Percentiles rank a stretch among this genome's conserved stretches.
These are phyloP conservation scores for Neomicropteryx cornuta DNA, from an alignment of 1,140 invertebrate genomes.

Conservation along the genomic window DNA sequence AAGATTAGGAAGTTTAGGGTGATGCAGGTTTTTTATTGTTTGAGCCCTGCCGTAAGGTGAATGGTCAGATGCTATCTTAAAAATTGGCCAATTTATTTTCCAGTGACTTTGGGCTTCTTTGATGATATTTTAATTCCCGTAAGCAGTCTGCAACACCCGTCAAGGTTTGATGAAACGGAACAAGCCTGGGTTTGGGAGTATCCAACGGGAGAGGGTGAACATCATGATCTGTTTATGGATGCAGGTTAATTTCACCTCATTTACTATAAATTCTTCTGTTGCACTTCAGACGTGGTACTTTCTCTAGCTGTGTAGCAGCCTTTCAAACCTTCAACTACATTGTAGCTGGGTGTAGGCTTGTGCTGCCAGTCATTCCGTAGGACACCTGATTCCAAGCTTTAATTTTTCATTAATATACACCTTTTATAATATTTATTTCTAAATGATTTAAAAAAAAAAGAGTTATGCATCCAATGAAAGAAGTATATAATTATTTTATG, in stretches of 20 bases:
- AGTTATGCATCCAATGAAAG: too few relatives aligned
- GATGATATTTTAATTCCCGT: constrained; percentile 91
- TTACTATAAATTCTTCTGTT: constrained; percentile 13
- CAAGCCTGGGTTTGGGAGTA: constrained; percentile 96
- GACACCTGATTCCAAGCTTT: too few relatives aligned
- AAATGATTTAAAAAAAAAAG: too few relatives aligned
- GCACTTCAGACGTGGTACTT: constrained; percentile 1
- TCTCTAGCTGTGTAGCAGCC: too few relatives aligned
- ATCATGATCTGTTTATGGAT: constrained; percentile 86
- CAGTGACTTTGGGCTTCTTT: constrained; percentile 88
- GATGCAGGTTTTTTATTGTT: too few relatives aligned
- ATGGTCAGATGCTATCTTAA: neutral
- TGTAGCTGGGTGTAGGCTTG: too few relatives aligned
- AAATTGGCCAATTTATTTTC: constrained; percentile 21
- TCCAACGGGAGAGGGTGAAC: constrained; percentile 67
- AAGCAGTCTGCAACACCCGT: constrained; percentile 78
- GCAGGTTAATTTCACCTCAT: constrained; percentile 38
- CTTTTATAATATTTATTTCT: too few relatives aligned
- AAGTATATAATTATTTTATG: too few relatives aligned
- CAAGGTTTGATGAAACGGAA: constrained; percentile 85
- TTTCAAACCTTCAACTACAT: too few relatives aligned
- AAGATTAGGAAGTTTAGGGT: too few relatives aligned
- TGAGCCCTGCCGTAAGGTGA: neutral
- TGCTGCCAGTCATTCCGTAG: too few relatives aligned
- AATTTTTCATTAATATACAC: too few relatives aligned